A percentile compares a stretch with the other conserved stretches of the same genome.
phyloP scores from a whole-genome alignment of 2,888 invertebrate genomes.

The Amblyteles armatorius region DNA sequence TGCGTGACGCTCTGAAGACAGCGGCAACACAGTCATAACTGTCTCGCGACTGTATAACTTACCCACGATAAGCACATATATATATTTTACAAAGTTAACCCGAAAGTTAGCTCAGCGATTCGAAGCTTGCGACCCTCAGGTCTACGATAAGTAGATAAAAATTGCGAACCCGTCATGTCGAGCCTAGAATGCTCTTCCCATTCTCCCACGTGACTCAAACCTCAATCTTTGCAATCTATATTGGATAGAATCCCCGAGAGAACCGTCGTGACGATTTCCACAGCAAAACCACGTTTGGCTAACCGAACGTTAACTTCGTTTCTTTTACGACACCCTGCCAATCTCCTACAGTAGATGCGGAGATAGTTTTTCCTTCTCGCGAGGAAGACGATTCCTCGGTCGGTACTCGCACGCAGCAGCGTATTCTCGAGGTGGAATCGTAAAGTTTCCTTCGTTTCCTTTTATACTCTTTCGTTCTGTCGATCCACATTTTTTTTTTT shows the following conservation, averaged over 20 bases:
- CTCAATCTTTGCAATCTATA: constrained; percentile 38
- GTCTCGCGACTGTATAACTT: background rate
- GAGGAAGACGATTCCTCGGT: constrained; percentile 43
- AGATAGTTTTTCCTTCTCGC: constrained; percentile 33
- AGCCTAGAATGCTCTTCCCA: background rate
- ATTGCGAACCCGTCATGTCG: background rate
- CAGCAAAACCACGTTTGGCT: constrained; percentile 39
- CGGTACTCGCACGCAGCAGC: constrained; percentile 58
- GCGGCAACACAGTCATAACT: background rate
- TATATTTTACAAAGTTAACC: background rate
- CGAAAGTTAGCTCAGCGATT: background rate
- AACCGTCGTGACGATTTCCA: constrained; percentile 26
- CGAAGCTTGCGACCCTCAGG: background rate
- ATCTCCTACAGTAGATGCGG: constrained; percentile 61
- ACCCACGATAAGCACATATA: background rate
- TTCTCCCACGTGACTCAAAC: constrained; percentile 1
- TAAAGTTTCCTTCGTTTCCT: constrained; percentile 61
- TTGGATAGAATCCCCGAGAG: constrained; percentile 5
- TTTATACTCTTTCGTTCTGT: constrained; percentile 48
- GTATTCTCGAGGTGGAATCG: constrained; percentile 64
- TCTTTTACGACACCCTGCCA: constrained; percentile 62
- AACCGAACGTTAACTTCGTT: constrained; percentile 59
- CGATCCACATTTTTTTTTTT: constrained; percentile 5
- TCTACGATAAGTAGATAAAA: background rate
- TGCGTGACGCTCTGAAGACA: constrained; percentile 38